Evolutionary conservation across 2,888 invertebrate genomes (phyloP).

Genomic region (Dasysyrphus albostriatus): DNA sequence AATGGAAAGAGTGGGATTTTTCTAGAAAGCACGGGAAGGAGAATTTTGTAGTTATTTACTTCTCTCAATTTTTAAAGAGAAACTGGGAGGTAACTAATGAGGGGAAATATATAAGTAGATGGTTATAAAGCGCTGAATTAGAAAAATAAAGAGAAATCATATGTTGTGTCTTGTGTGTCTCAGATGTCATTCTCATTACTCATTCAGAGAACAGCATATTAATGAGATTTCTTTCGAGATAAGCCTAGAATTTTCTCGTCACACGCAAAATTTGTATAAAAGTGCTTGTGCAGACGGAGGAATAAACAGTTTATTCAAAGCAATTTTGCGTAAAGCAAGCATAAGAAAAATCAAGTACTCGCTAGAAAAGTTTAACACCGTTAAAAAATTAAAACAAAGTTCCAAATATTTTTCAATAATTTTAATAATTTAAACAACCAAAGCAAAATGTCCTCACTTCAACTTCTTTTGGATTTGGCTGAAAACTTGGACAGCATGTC

Average conservation of each 20-base stretch:
- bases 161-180: too few species aligned
- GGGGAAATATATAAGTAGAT: neutral
- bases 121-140: too few species aligned
- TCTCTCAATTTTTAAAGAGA: neutral
- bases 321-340: neutral
- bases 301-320: neutral
- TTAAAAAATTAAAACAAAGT: neutral
- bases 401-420: neutral
- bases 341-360: neutral
- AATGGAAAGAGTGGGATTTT: slow-evolving; percentile 21
- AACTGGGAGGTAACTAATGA: neutral
- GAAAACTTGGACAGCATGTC: slow-evolving; percentile 77
- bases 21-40: slow-evolving; percentile 10
- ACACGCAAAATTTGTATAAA: neutral
- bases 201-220: neutral
- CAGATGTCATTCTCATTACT: too few species aligned
- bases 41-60: neutral
- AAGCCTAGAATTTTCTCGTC: neutral
- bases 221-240: neutral
- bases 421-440: slow-evolving; percentile 17
- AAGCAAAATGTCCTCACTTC: slow-evolving; percentile 80
- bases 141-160: too few species aligned
- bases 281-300: neutral
- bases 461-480: slow-evolving; percentile 81
- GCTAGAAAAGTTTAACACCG: neutral